Percentiles rank a stretch among this genome's conserved stretches.
Conservation (phyloP, 1,140 invertebrate species). For the Bombus balteatus region DNA sequence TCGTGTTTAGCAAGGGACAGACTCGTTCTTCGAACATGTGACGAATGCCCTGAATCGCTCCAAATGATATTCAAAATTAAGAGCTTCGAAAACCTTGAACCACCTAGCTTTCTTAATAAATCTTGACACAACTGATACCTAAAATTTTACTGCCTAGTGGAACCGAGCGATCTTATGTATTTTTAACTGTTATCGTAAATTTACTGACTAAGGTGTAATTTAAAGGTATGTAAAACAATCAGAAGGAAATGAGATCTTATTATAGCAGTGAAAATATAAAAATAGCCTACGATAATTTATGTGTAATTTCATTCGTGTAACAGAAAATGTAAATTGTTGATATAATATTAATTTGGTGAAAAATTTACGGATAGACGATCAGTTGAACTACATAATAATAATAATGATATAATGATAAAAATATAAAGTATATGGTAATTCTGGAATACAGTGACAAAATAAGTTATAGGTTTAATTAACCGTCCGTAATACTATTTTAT, state of each 20-base stretch:
- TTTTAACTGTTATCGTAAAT: background rate
- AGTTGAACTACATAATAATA: too few species aligned
- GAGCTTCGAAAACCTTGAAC: background rate
- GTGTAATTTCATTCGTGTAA: background rate
- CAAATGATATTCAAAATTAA: slow-evolving; percentile 5
- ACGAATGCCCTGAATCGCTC: background rate
- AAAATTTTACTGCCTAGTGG: background rate
- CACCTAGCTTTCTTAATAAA: slow-evolving; percentile 10
- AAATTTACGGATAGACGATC: too few species aligned
- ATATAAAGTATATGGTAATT: too few species aligned
- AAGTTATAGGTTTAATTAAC: too few species aligned
- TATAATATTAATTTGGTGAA: background rate
- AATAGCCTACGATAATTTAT: background rate
- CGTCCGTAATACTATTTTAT: too few species aligned
- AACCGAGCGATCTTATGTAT: too few species aligned
- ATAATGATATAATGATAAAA: too few species aligned
- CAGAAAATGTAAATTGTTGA: background rate
- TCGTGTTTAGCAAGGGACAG: slow-evolving; percentile 21
- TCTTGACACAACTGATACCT: background rate
- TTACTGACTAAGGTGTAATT: background rate
- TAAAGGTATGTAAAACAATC: background rate
- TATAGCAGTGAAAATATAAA: background rate
- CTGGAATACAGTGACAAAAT: too few species aligned
- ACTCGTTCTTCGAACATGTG: background rate
- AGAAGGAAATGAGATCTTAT: background rate